Evolutionary conservation across 2,888 invertebrate species (phyloP).

Genomic region (Theretra japonica): DNA sequence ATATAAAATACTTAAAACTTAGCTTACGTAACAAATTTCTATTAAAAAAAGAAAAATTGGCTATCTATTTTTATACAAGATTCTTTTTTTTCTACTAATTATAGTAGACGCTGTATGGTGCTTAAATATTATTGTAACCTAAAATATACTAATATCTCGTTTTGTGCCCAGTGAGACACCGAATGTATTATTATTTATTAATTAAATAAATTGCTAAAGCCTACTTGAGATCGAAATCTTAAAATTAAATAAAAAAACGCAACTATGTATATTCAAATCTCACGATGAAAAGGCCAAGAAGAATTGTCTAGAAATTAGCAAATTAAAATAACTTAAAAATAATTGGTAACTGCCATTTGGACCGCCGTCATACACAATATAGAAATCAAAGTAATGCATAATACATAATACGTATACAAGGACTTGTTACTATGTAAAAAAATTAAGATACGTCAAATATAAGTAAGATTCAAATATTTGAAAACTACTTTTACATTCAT

Average conservation of each 20-base stretch:
- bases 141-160: neutral
- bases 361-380: neutral
- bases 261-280: neutral
- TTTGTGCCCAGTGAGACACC: neutral
- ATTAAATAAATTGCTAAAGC: neutral
- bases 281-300: neutral
- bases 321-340: neutral
- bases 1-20: neutral
- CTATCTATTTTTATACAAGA: neutral
- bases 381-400: neutral
- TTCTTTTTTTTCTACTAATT: neutral
- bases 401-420: neutral
- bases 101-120: neutral
- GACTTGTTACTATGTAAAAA: too few species aligned
- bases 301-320: neutral
- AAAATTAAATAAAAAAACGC: neutral
- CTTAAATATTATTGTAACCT: neutral
- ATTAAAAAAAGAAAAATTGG: neutral
- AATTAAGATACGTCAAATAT: too few species aligned
- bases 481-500: too few species aligned
- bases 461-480: too few species aligned
- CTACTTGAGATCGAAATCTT: conserved; percentile 1
- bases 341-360: neutral
- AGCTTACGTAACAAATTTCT: neutral
- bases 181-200: too few species aligned